These are phyloP conservation scores for Atherinosoma microstoma DNA, from an alignment of 2,797 vertebrate genomes.

Conservation along the genomic window DNA sequence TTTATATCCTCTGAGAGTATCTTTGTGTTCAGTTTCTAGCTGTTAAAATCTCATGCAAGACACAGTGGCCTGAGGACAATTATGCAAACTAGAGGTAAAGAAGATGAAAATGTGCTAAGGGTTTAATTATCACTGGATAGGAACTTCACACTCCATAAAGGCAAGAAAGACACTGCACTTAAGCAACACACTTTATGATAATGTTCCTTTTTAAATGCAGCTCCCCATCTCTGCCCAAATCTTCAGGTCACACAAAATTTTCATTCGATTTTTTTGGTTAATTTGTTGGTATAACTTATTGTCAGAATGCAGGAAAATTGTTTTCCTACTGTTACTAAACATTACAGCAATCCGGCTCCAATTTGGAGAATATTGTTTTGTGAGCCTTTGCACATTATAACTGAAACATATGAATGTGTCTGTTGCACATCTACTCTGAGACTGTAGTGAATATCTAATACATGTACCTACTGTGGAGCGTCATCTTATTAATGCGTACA, in stretches of 20 bases:
- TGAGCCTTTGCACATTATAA: constrained; percentile 11
- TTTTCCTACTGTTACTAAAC: constrained; percentile 32
- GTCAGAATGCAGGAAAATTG: constrained; percentile 8
- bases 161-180: constrained; percentile 38
- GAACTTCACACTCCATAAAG: constrained; percentile 47
- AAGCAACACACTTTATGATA: constrained; percentile 48
- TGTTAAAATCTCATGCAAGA: constrained; percentile 41
- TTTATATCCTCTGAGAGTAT: constrained; percentile 42
- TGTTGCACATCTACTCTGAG: constrained; percentile 21
- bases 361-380: constrained; percentile 23
- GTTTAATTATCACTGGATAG: constrained; percentile 69
- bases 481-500: constrained; percentile 24
- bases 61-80: constrained; percentile 54
- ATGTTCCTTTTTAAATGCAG: constrained; percentile 50
- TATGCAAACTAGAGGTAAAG: constrained; percentile 68
- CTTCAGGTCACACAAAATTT: constrained; percentile 25
- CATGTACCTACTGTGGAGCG: neutral
- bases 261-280: constrained; percentile 24
- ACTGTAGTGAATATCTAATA: constrained; percentile 13
- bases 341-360: constrained; percentile 23
- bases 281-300: constrained; percentile 45
- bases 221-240: constrained; percentile 27
- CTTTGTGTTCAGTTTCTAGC: constrained; percentile 42
- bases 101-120: constrained; percentile 63
- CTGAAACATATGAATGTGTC: constrained; percentile 17